Conservation (phyloP, 2,113 vertebrate genomes). For the Paradoxurus hermaphroditus region DNA sequence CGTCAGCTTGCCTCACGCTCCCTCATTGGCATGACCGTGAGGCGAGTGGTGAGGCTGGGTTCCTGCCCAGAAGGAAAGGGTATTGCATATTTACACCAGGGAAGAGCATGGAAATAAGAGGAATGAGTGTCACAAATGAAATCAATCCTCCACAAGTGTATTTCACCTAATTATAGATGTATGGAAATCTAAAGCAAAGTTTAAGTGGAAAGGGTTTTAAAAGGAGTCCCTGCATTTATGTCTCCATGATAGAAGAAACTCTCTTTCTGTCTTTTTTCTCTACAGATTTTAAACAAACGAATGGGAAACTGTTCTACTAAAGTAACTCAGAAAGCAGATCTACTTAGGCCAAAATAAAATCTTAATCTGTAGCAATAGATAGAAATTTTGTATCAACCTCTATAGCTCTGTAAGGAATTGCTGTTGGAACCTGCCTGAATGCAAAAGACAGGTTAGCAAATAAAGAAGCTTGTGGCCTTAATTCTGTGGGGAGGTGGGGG, state of each 20-base stretch:
- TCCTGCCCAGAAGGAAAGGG: neutral
- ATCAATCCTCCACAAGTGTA: neutral
- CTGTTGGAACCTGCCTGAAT: neutral
- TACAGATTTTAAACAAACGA: neutral
- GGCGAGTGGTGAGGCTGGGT: neutral
- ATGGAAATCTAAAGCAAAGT: slow-evolving; percentile 6
- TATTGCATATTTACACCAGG: neutral
- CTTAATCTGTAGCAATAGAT: neutral
- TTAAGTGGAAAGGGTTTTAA: neutral
- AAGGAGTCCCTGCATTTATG: neutral
- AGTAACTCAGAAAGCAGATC: neutral
- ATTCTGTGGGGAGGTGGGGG: neutral
- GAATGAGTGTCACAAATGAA: neutral
- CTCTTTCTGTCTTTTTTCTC: neutral
- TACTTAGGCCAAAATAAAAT: neutral
- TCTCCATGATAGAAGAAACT: neutral
- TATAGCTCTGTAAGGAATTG: neutral
- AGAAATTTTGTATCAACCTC: neutral
- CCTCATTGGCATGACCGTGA: neutral
- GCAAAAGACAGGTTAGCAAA: neutral
- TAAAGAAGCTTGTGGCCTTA: neutral
- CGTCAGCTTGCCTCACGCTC: too few species aligned
- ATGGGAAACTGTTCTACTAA: neutral
- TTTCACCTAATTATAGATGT: neutral
- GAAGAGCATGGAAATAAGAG: neutral